phyloP scores from a whole-genome alignment of 2,113 vertebrate genomes.

The Ictalurus furcatus region DNA sequence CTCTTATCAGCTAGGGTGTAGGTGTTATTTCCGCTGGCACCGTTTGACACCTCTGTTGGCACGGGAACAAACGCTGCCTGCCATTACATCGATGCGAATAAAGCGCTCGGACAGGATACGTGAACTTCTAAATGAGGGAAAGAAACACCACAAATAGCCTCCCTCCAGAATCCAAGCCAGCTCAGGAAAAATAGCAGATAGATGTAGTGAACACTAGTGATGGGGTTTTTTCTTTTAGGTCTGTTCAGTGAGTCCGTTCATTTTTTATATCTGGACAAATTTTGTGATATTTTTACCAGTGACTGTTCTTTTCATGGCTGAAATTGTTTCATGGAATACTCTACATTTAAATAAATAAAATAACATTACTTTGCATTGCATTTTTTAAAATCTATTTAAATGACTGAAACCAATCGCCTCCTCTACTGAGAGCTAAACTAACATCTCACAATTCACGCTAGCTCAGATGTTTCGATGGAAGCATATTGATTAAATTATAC shows the following conservation, averaged over 20 bases:
- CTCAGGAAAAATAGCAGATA: neutral
- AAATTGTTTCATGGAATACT: no score
- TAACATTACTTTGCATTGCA: neutral
- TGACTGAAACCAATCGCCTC: neutral
- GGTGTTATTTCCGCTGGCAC: slow-evolving; percentile 68
- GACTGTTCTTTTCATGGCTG: no score
- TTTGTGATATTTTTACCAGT: neutral
- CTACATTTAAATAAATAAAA: neutral
- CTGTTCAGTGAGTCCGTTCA: neutral
- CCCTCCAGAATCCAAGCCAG: neutral
- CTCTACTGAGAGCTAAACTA: neutral
- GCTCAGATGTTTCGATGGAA: neutral
- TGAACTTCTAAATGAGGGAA: slow-evolving; percentile 32
- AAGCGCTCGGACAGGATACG: slow-evolving; percentile 50
- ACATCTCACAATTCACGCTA: neutral
- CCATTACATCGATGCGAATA: slow-evolving; percentile 48
- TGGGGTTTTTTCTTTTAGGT: neutral
- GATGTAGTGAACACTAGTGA: slow-evolving; percentile 18
- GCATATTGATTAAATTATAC: neutral
- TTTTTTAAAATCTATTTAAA: neutral
- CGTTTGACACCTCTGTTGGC: slow-evolving; percentile 55
- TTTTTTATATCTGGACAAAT: neutral
- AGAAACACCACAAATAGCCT: slow-evolving; percentile 30
- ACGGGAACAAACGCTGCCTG: slow-evolving; percentile 51
- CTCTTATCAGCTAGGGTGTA: slow-evolving; percentile 61